Evolutionary conservation across 2,888 invertebrate species (phyloP).

Genomic region (Clitarchus hookeri): DNA sequence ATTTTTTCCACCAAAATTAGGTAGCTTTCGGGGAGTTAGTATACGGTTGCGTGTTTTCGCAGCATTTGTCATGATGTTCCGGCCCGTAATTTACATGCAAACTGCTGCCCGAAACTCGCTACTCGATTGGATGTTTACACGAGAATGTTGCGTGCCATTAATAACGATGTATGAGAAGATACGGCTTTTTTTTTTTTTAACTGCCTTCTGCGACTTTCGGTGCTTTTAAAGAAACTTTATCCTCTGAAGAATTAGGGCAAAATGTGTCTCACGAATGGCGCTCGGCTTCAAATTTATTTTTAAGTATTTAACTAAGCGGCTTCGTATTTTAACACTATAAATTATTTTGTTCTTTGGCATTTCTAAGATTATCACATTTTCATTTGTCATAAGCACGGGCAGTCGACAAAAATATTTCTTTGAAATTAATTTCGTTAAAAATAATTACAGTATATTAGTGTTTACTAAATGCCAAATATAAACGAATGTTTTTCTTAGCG

Average conservation of each 20-base stretch:
- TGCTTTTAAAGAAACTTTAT: background rate
- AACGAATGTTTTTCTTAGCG: too few relatives aligned
- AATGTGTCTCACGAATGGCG: too few relatives aligned
- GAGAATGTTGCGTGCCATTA: background rate
- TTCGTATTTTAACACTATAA: too few relatives aligned
- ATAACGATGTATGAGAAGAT: background rate
- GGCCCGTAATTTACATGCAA: slow-evolving; percentile 3
- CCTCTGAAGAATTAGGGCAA: background rate
- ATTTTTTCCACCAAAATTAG: background rate
- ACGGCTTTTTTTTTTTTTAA: background rate
- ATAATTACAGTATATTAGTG: too few relatives aligned
- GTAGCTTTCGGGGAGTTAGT: background rate
- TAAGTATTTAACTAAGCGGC: too few relatives aligned
- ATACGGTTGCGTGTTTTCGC: background rate
- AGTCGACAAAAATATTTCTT: too few relatives aligned
- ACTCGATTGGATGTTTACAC: background rate
- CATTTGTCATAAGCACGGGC: too few relatives aligned
- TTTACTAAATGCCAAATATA: too few relatives aligned
- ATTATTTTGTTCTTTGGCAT: too few relatives aligned
- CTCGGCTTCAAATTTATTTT: too few relatives aligned
- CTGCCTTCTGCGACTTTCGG: background rate
- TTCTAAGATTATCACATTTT: too few relatives aligned
- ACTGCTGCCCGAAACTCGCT: slow-evolving; percentile 8
- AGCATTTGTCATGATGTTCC: background rate
- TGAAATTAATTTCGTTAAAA: too few relatives aligned